phyloP scores from a whole-genome alignment of 1,140 invertebrate species.

The Hyles vespertilio region DNA sequence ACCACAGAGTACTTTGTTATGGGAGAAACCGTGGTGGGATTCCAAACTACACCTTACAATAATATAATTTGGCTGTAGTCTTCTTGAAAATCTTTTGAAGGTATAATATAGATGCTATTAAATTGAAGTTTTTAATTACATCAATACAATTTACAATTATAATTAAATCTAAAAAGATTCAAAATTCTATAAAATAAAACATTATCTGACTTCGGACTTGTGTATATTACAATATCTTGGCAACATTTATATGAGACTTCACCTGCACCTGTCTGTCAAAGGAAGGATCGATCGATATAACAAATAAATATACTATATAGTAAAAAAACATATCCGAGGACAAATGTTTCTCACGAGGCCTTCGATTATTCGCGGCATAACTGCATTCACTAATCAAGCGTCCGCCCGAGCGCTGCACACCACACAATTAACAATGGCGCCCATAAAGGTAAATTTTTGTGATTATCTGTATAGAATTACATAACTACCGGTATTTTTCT shows the following conservation, averaged over 20 bases:
- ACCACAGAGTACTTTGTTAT: too few relatives aligned
- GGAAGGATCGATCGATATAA: constrained; percentile 17
- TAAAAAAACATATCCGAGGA: constrained; percentile 34
- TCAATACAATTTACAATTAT: too few relatives aligned
- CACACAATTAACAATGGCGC: constrained; percentile 51
- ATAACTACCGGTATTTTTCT: constrained; percentile 32
- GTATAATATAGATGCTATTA: too few relatives aligned
- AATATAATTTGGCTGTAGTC: too few relatives aligned
- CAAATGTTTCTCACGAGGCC: constrained; percentile 62
- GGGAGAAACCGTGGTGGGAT: too few relatives aligned
- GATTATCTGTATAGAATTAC: constrained; percentile 31
- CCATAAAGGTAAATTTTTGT: constrained; percentile 50
- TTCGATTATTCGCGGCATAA: constrained; percentile 49
- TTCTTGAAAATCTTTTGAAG: too few relatives aligned
- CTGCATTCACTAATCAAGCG: constrained; percentile 50
- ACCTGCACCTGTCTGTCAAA: constrained; percentile 12
- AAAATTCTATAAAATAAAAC: too few relatives aligned
- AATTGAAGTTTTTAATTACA: too few relatives aligned
- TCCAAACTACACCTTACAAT: too few relatives aligned
- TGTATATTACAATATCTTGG: neutral
- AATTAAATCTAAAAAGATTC: too few relatives aligned
- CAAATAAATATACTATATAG: constrained; percentile 26
- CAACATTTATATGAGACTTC: constrained; percentile 6
- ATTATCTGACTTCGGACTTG: too few relatives aligned
- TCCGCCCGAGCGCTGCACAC: constrained; percentile 47